A percentile compares a stretch with the other conserved stretches of the same genome.
Conservation (phyloP, 2,797 vertebrate genomes). For the Threskiornis aethiopicus region DNA sequence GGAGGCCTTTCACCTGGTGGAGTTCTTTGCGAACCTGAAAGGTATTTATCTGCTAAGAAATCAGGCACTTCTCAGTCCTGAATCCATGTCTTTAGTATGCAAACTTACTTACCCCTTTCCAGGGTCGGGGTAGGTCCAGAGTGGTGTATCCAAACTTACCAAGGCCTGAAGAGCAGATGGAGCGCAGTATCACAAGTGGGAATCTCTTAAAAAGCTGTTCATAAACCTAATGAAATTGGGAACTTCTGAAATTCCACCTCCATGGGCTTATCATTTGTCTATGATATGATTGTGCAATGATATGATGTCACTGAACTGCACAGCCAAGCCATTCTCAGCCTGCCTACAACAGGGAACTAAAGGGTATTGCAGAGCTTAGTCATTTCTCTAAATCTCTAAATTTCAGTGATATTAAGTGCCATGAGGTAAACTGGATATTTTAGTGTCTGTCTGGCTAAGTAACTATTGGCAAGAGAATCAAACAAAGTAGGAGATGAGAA, state of each 20-base stretch:
- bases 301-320: neutral
- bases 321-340: neutral
- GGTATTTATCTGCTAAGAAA: slow-evolving; percentile 15
- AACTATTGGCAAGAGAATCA: neutral
- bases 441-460: neutral
- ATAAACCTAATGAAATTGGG: neutral
- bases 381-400: neutral
- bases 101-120: neutral
- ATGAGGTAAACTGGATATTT: neutral
- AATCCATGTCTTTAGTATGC: neutral
- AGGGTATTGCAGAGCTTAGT: neutral
- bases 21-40: slow-evolving; percentile 48
- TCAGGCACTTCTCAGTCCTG: neutral
- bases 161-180: neutral
- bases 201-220: neutral
- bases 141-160: neutral
- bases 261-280: neutral
- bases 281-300: neutral
- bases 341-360: neutral
- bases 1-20: slow-evolving; percentile 59
- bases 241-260: neutral
- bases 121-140: neutral
- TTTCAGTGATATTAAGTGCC: neutral
- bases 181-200: neutral
- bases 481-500: neutral